Conservation (phyloP, 2,113 vertebrate genomes). For the Ciconia boyciana region DNA sequence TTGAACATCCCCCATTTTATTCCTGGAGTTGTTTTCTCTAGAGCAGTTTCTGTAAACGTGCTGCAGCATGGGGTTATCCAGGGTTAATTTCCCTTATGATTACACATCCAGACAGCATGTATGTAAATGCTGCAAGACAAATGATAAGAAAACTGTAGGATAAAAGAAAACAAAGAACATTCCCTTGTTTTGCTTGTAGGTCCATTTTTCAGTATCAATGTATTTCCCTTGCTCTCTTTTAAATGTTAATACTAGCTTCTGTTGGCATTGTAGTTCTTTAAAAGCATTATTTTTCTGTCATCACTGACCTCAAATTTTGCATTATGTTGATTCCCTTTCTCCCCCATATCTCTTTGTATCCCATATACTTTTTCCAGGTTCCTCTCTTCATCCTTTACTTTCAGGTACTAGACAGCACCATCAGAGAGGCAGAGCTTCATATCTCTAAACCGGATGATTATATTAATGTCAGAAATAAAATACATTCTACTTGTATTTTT, state of each 20-base stretch:
- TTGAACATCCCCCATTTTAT: constrained; percentile 19
- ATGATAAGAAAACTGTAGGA: neutral
- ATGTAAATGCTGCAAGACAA: constrained; percentile 34
- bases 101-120: constrained; percentile 37
- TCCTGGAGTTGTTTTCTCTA: constrained; percentile 44
- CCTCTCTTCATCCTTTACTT: neutral
- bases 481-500: constrained; percentile 26
- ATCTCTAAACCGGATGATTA: neutral
- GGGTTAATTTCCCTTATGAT: constrained; percentile 52
- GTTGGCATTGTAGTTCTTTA: neutral
- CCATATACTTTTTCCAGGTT: neutral
- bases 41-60: constrained; percentile 35
- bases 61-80: constrained; percentile 17
- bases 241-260: neutral
- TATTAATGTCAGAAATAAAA: constrained; percentile 22
- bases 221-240: neutral
- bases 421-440: neutral
- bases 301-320: neutral
- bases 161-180: neutral
- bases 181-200: neutral
- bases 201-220: neutral
- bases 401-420: neutral
- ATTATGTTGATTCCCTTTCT: neutral
- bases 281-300: neutral
- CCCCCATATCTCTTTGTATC: neutral